Evolutionary conservation across 2,888 invertebrate genomes (phyloP), one percentile per base, ranked within the genome.

Genomic region (Galerucella pusilla): DNA sequence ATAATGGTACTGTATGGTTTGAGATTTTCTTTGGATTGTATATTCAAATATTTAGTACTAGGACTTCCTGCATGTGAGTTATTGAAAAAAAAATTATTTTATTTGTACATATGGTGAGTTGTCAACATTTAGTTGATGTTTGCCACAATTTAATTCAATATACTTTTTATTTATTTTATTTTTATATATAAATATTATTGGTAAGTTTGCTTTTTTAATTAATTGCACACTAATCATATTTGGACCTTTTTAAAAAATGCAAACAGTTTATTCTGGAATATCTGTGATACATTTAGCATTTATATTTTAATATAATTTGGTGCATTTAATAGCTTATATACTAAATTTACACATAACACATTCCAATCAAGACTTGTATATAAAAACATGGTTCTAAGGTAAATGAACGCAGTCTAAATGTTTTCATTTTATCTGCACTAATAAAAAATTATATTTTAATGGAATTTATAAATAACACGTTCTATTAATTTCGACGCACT

Each of bases 1-100:
- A 73, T 71, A 28, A 75, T 76, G 75, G 71, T 74, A 65, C 46
- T 65, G 16, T 35, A 63, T 64, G 64, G 64, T 64, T 64, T 45
- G 45, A 16, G 45, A n/a, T 61, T 61, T 61, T n/a, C 63, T 63
- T 42, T 63, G 63, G 57, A 57, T 57, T 57, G 20, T 10, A 20
- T 20, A 42, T 65, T 65, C 46, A 63, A 63, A 42, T 65, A 11
- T 65, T 65, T 45, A 65, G 9, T 42, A 16, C 57, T 57, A 57
- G 35, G 35, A 63, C 63, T 42, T 63, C 49, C 11, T 49, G n/a
- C 63, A 63, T 63, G 63, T 63, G 63, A 63, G 42, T 63, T 63
- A 61, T 35, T 61, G 2, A 14, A 12, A 16, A 14, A 14, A 35
- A 12, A 61, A 28, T 61, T 61, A 63, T 14, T n/a, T 63, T 57